phyloP scores from a whole-genome alignment of 2,113 vertebrate species.

The Leucosticte australis region DNA sequence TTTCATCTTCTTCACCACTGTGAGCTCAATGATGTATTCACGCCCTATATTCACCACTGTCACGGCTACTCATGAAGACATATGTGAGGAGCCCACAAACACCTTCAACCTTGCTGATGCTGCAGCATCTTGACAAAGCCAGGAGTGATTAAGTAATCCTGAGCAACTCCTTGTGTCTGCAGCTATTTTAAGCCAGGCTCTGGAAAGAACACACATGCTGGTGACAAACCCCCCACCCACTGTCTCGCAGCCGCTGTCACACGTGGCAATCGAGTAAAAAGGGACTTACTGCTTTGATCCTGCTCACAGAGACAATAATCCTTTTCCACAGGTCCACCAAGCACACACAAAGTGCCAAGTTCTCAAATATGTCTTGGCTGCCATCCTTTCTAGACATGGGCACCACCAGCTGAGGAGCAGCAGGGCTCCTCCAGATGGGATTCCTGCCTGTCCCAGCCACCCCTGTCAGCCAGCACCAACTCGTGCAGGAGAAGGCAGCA shows the following conservation, averaged over 20 bases:
- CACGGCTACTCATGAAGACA: rapidly evolving
- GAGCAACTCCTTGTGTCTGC: background rate
- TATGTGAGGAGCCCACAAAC: background rate
- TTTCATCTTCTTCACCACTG: background rate
- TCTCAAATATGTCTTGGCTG: background rate
- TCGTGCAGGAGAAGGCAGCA: background rate
- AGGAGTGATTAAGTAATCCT: background rate
- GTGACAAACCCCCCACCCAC: background rate
- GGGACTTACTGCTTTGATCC: background rate
- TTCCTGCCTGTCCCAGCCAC: background rate
- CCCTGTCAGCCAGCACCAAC: background rate
- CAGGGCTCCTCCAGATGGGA: rapidly evolving
- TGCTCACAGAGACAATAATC: background rate
- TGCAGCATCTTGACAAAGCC: background rate
- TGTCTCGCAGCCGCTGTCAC: background rate
- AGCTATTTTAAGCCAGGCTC: background rate
- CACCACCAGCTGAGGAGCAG: background rate
- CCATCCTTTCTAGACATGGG: rapidly evolving
- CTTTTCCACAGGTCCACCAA: background rate
- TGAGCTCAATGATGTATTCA: background rate
- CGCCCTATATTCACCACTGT: rapidly evolving
- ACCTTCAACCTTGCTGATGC: background rate
- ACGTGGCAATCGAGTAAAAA: rapidly evolving
- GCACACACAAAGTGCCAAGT: rapidly evolving
- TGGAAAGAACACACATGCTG: rapidly evolving